A percentile compares a stretch with the other conserved stretches of the same genome.
phyloP scores from a whole-genome alignment of 2,888 invertebrate genomes.

The Thymelicus acteon region DNA sequence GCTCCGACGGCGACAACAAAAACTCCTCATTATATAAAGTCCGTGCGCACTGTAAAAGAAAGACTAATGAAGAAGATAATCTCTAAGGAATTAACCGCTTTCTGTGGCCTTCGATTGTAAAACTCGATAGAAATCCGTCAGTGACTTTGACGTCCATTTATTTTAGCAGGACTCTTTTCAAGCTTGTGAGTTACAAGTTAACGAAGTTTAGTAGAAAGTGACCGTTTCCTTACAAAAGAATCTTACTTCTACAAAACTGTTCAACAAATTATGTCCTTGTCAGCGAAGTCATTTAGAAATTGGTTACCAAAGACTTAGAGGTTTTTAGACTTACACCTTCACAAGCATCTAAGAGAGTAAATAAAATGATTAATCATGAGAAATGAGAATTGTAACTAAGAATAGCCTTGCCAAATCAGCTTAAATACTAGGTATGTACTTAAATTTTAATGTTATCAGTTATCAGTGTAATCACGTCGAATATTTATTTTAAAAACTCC shows the following conservation, averaged over 20 bases:
- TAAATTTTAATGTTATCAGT: no score
- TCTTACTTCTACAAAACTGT: no score
- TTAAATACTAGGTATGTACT: neutral
- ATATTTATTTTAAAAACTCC: slow-evolving; percentile 22
- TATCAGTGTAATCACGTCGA: neutral
- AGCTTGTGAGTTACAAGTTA: neutral
- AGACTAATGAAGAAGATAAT: slow-evolving; percentile 29
- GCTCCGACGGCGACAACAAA: neutral
- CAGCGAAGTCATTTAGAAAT: slow-evolving; percentile 1
- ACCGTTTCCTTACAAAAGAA: neutral
- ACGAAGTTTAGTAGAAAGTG: neutral
- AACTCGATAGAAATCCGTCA: slow-evolving; percentile 19
- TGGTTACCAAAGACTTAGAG: no score
- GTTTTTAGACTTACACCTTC: no score
- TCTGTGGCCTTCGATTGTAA: slow-evolving; percentile 25
- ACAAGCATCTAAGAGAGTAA: no score
- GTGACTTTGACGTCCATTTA: slow-evolving; percentile 1
- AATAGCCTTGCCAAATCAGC: neutral
- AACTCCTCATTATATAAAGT: slow-evolving; percentile 14
- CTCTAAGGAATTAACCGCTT: slow-evolving; percentile 22
- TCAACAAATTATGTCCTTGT: no score
- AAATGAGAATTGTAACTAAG: no score
- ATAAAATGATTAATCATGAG: no score
- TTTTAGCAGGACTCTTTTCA: slow-evolving; percentile 1
- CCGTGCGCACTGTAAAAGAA: slow-evolving; percentile 6